Conservation (phyloP, 2,888 invertebrate genomes). For the Catocala fraxini region DNA sequence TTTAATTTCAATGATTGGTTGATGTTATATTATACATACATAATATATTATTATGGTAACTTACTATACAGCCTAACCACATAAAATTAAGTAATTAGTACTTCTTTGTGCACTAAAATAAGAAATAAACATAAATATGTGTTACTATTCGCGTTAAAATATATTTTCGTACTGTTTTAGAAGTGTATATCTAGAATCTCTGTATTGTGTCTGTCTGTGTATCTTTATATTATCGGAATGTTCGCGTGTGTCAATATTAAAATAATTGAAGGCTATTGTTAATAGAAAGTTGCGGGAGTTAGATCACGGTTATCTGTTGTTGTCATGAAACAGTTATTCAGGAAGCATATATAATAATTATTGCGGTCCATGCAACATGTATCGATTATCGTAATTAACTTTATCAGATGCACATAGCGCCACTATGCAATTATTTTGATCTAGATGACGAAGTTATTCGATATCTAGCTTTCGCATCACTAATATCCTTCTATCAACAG, state of each 20-base stretch:
- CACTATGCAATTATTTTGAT: too few relatives aligned
- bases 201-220: slow-evolving; percentile 26
- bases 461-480: too few relatives aligned
- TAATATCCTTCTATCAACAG: too few relatives aligned
- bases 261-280: slow-evolving; percentile 10
- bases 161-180: slow-evolving; percentile 46
- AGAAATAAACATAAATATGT: slow-evolving; percentile 11
- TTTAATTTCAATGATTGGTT: too few relatives aligned
- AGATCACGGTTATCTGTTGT: slow-evolving; percentile 4
- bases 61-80: slow-evolving; percentile 6
- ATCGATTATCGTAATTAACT: too few relatives aligned
- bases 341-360: too few relatives aligned
- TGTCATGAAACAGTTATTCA: background rate
- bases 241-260: slow-evolving; percentile 33
- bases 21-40: too few relatives aligned
- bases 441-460: too few relatives aligned
- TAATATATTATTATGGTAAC: too few relatives aligned
- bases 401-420: too few relatives aligned
- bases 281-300: slow-evolving; percentile 3
- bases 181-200: slow-evolving; percentile 43
- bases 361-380: too few relatives aligned
- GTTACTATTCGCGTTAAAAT: slow-evolving; percentile 25
- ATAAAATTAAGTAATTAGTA: slow-evolving; percentile 9
- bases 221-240: slow-evolving; percentile 13
- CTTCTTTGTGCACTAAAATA: slow-evolving; percentile 6